These are phyloP conservation scores for Paguma larvata DNA, from an alignment of 2,797 vertebrate genomes.

Conservation along the genomic window DNA sequence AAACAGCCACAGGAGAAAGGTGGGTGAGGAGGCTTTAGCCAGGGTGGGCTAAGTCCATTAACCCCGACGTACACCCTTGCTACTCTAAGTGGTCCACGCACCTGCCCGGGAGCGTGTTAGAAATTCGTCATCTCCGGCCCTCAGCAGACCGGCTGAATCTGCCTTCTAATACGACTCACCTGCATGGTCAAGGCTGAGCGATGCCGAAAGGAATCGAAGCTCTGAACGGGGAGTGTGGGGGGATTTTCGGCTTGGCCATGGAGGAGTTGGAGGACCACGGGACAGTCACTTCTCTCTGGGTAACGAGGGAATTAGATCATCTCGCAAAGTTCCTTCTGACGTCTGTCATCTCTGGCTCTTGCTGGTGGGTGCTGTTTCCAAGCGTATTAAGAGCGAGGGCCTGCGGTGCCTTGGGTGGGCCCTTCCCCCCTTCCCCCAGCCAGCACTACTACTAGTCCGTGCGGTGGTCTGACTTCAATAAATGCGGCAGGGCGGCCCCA, in stretches of 20 bases:
- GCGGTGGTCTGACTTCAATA: background rate
- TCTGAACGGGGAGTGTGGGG: background rate
- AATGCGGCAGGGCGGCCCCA: background rate
- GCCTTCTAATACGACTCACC: background rate
- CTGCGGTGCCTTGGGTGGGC: background rate
- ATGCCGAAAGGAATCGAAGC: background rate
- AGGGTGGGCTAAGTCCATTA: background rate
- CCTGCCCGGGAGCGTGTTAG: background rate
- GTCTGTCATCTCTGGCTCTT: background rate
- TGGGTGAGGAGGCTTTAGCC: background rate
- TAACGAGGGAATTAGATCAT: background rate
- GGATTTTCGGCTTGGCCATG: background rate
- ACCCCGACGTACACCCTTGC: background rate
- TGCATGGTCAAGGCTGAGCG: background rate
- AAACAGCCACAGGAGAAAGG: background rate
- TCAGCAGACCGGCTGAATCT: background rate
- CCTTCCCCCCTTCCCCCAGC: rapidly evolving
- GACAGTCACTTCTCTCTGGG: background rate
- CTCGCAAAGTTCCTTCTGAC: background rate
- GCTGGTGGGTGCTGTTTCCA: background rate
- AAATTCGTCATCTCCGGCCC: background rate
- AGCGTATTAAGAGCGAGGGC: background rate
- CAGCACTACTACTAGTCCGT: rapidly evolving
- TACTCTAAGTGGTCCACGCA: background rate
- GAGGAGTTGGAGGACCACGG: background rate